Percentiles rank a stretch among this genome's conserved stretches.
phyloP scores from a whole-genome alignment of 2,888 invertebrate genomes.

The Bugulina stolonifera region DNA sequence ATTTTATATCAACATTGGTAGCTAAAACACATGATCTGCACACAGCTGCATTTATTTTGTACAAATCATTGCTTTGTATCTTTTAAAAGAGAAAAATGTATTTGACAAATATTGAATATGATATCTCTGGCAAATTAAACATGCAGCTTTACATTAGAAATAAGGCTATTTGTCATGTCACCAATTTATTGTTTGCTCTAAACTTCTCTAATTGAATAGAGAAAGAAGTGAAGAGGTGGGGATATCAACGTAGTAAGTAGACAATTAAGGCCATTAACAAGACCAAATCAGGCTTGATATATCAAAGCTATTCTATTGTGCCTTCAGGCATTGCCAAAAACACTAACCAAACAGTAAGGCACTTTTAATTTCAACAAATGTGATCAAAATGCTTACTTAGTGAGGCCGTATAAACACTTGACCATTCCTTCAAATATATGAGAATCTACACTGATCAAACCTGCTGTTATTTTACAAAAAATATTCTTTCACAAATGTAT shows the following conservation, averaged over 20 bases:
- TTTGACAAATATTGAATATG: constrained; percentile 23
- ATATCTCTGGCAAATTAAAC: not conserved
- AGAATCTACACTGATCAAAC: not conserved
- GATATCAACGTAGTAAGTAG: not conserved
- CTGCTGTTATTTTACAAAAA: constrained; percentile 8
- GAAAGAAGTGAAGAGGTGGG: not conserved
- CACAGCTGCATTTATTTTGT: constrained; percentile 24
- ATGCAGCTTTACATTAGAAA: not conserved
- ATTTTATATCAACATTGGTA: constrained; percentile 22
- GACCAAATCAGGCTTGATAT: not conserved
- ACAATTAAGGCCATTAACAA: constrained; percentile 24
- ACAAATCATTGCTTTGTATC: constrained; percentile 26
- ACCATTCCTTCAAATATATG: not conserved
- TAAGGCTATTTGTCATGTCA: constrained; percentile 20
- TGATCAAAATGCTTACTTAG: constrained; percentile 10
- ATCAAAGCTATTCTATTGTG: constrained; percentile 19
- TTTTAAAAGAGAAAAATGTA: constrained; percentile 15
- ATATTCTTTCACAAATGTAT: constrained; percentile 2
- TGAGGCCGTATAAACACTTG: constrained; percentile 19
- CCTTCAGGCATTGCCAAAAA: constrained; percentile 16
- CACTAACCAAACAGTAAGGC: constrained; percentile 19
- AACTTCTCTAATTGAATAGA: not conserved
- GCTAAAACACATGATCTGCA: not conserved
- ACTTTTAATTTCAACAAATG: constrained; percentile 22
- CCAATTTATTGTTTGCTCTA: constrained; percentile 18